phyloP scores from a whole-genome alignment of 2,113 vertebrate genomes.

The Cheilinus undulatus region DNA sequence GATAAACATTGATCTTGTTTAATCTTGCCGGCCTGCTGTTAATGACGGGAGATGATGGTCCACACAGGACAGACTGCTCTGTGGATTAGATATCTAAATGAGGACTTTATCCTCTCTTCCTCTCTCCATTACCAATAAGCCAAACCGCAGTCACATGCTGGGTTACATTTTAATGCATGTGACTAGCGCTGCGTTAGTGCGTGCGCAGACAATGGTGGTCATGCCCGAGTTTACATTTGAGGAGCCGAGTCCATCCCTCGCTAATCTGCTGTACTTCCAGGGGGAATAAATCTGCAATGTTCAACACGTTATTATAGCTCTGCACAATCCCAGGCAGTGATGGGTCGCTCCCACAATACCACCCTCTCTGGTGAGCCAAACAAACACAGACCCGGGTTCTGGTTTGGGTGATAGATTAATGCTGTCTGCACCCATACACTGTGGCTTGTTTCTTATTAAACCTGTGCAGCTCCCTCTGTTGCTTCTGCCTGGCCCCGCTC shows the following conservation, averaged over 20 bases:
- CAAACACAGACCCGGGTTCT: slow-evolving; percentile 59
- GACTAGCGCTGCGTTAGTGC: slow-evolving; percentile 10
- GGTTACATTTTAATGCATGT: slow-evolving; percentile 58
- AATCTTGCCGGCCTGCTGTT: slow-evolving; percentile 79
- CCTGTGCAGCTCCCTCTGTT: slow-evolving; percentile 56
- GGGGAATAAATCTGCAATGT: slow-evolving; percentile 50
- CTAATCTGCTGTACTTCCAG: slow-evolving; percentile 42
- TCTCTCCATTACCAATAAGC: slow-evolving; percentile 69
- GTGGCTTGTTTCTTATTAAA: slow-evolving; percentile 74
- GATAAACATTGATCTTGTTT: slow-evolving; percentile 80
- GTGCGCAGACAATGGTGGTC: slow-evolving; percentile 32
- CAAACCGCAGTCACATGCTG: slow-evolving; percentile 56
- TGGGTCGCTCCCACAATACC: slow-evolving; percentile 50
- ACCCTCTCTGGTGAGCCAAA: slow-evolving; percentile 49
- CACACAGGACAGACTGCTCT: slow-evolving; percentile 71
- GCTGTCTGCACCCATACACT: slow-evolving; percentile 69
- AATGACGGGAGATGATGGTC: slow-evolving; percentile 80
- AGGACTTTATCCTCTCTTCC: slow-evolving; percentile 72
- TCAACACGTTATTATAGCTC: slow-evolving; percentile 46
- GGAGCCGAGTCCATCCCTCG: slow-evolving; percentile 4
- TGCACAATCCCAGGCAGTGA: slow-evolving; percentile 59
- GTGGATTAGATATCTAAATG: slow-evolving; percentile 81
- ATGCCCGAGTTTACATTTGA: slow-evolving; percentile 28
- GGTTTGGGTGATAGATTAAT: slow-evolving; percentile 75
- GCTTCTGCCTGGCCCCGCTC: slow-evolving; percentile 56